Base-by-base conservation (phyloP, 2,113 vertebrate genomes). In the Porphyrio hochstetteri region DNA sequence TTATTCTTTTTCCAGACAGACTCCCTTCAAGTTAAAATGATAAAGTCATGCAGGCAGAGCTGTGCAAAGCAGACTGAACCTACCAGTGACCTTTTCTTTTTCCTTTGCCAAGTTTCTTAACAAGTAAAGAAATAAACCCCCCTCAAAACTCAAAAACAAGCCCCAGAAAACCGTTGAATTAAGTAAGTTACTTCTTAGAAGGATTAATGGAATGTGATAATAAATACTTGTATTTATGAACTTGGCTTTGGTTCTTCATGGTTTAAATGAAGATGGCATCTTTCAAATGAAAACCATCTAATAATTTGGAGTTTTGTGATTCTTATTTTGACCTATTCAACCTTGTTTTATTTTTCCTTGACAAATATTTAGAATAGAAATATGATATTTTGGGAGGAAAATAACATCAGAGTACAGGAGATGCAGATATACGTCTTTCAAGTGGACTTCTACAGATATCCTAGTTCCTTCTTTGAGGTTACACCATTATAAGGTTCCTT, bases 241-340 rank as follows among this genome's bases (percentile, higher is more conserved):
- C 82, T 88, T 85, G 18, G 5, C 8, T 70, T 57, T 84, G 24
- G 12, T n/a, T 74, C 21, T 59, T 69, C 11, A 5, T 2, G 1
- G 1, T 42, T 5, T 13, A 56, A 90, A 82, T 59, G 7, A 55
- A 57, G 12, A n/a, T 14, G 4, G 1, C 0, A 0, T 20, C n/a
- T 75, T 93, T 75, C 36, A 82, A 63, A 59, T 12, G 25, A 67
- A 83, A 52, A 12, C 3, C 10, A 35, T 23, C 13, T 24, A 40
- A 74, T 25, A 36, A 60, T 65, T 48, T 36, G 10, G 29, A 40
- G 5, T 13, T 60, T 76, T 80, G 19, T 61, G 5, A 60, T 61
- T 84, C 10, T 65, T 57, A 13, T n/a, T 81, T 18, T 81, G 27
- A 20, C 11, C 4, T 61, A 17, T 60, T 60, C 19, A 29, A 5